Percentiles rank a stretch among this genome's conserved stretches.
Conservation (phyloP, 2,113 vertebrate species). For the Pedionomus torquatus region DNA sequence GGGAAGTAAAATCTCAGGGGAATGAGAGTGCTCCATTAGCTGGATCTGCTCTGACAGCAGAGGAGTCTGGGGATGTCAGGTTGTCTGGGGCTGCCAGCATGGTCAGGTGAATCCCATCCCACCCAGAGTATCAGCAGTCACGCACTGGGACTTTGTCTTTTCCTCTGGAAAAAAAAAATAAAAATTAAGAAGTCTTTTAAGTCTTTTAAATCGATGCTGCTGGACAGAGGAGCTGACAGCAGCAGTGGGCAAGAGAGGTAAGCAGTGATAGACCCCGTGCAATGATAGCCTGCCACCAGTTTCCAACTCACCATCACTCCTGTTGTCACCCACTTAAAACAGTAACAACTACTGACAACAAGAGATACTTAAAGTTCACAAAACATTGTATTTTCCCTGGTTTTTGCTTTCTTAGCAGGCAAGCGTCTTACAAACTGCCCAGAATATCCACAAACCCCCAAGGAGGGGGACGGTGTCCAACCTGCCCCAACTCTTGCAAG, state of each 20-base stretch:
- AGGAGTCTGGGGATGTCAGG: background rate
- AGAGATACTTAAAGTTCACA: background rate
- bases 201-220: background rate
- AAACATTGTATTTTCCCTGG: background rate
- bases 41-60: background rate
- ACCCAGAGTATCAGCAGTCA: background rate
- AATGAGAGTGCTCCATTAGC: background rate
- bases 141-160: background rate
- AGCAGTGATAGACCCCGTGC: too few species aligned
- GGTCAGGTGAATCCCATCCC: background rate
- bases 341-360: background rate
- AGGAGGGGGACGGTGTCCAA: background rate
- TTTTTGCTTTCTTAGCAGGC: background rate
- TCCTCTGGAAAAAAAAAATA: too few species aligned
- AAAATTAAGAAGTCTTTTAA: too few species aligned
- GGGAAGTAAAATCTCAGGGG: background rate
- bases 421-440: background rate
- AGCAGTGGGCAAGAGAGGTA: background rate
- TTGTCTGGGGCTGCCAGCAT: background rate
- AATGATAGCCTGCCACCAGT: background rate
- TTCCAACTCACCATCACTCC: background rate
- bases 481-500: background rate
- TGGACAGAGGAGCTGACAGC: background rate
- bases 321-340: background rate
- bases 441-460: background rate